Evolutionary conservation across 2,113 vertebrate genomes (phyloP).

Genomic region (Megaceryle torquata): DNA sequence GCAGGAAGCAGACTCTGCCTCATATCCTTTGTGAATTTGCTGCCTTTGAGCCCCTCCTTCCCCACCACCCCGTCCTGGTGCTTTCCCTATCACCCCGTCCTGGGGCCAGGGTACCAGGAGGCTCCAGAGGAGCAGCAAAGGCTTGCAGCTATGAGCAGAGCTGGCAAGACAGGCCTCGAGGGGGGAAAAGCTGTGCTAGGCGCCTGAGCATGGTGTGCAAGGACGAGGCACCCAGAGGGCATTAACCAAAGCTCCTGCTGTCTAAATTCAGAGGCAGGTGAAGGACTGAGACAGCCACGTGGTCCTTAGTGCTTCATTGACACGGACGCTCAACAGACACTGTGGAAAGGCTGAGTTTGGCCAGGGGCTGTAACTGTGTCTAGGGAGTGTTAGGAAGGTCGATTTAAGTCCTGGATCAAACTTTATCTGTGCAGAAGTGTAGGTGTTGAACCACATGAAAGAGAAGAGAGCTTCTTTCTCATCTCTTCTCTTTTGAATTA

Average conservation of each 20-base stretch:
- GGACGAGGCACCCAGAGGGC: not conserved
- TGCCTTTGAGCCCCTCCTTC: not conserved
- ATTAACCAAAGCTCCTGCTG: not conserved
- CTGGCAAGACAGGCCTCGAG: not conserved
- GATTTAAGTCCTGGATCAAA: slow-evolving; percentile 9
- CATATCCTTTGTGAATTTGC: not conserved
- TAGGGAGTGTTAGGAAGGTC: not conserved
- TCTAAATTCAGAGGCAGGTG: not conserved
- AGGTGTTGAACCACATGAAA: not conserved
- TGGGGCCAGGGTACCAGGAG: not conserved
- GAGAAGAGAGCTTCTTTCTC: not conserved
- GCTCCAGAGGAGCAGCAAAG: not conserved
- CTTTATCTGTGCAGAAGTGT: not conserved
- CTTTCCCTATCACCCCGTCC: not conserved
- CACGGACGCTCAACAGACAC: not conserved
- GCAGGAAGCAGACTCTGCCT: not conserved
- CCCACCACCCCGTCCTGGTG: not conserved
- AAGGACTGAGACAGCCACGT: not conserved
- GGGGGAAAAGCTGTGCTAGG: not conserved
- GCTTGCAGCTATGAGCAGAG: not conserved
- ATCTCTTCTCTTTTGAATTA: not conserved
- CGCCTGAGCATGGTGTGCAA: not conserved
- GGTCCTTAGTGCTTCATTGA: not conserved
- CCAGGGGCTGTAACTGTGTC: not conserved
- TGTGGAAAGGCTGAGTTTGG: not conserved